Evolutionary conservation across 1,140 invertebrate species (phyloP), one percentile per base, ranked within the genome.

Genomic region (Tribolium castaneum): DNA sequence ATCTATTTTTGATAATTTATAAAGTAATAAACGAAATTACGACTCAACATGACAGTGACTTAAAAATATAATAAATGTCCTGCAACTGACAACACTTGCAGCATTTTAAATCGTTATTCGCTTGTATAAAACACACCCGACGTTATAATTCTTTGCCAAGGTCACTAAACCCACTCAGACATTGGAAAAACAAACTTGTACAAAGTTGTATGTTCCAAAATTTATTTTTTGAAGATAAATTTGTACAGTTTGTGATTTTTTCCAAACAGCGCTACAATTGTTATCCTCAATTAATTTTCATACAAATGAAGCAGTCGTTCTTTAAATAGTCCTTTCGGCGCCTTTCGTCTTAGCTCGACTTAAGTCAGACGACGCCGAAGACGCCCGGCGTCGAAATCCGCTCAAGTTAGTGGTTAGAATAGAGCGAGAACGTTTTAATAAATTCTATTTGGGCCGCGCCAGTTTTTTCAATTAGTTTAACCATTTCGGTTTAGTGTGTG

Each of bases 321-420:
- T 77, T 80, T 80, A 80, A 80, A 80, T 80, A 80, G 75, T 34
- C 22, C 12, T 30, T 49, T 77, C 70, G 70, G 30, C 7, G 6
- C 9, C 5, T 19, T 6, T 49, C 70, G 75, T 12, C 7, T 2
- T 1, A 4, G 7, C 39, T 77, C 78, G 78, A 19, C 70, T 50
- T 9, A 12, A 35, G n/a, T 10, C 72, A 56, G 14, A 6, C 75
- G 78, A 80, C 78, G 78, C 75, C 54, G 54, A 77, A 77, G 75
- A 73, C 75, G 75, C 75, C 75, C 14, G 76, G 78, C 78, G 59
- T 59, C 78, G 70, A 49, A 30, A 77, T 25, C 39, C 34, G 56
- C 39, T 73, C n/a, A 12, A 34, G n/a, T 62, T 70, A 66, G 72
- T 78, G 71, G 71, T 75, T 75, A 54, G 62, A 78, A 77, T 77